A percentile compares a stretch with the other conserved stretches of the same genome.
Conservation (phyloP, 2,797 vertebrate species). For the Hybognathus amarus region DNA sequence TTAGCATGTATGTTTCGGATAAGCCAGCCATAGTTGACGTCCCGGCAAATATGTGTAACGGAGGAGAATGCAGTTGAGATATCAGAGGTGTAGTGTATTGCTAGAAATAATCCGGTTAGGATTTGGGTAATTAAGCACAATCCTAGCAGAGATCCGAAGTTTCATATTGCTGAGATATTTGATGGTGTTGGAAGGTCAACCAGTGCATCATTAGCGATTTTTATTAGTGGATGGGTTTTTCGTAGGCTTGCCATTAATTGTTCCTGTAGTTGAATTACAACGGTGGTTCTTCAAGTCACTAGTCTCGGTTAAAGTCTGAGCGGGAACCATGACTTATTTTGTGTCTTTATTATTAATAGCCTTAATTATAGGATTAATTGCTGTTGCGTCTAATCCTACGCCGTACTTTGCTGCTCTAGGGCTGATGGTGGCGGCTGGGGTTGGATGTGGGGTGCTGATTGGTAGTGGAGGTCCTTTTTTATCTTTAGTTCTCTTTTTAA, state of each 20-base stretch:
- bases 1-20: constrained; percentile 61
- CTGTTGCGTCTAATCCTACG: constrained; percentile 62
- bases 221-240: constrained; percentile 63
- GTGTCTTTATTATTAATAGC: constrained; percentile 36
- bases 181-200: constrained; percentile 47
- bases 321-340: constrained; percentile 59
- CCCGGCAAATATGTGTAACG: constrained; percentile 54
- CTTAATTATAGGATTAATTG: fast-evolving
- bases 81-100: constrained; percentile 64
- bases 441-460: constrained; percentile 26
- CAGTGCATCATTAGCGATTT: constrained; percentile 58
- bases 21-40: constrained; percentile 62
- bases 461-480: constrained; percentile 30
- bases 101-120: constrained; percentile 43
- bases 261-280: constrained; percentile 72
- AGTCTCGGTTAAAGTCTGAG: constrained; percentile 64
- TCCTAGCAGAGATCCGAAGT: constrained; percentile 60
- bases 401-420: constrained; percentile 62
- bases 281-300: constrained; percentile 69
- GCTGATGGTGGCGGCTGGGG: neutral
- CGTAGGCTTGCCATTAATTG: constrained; percentile 62
- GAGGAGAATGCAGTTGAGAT: constrained; percentile 58
- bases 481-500: constrained; percentile 54
- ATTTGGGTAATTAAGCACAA: constrained; percentile 45
- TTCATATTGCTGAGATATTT: constrained; percentile 66